phyloP scores from a whole-genome alignment of 2,888 invertebrate species.

The Eupithecia dodoneata region DNA sequence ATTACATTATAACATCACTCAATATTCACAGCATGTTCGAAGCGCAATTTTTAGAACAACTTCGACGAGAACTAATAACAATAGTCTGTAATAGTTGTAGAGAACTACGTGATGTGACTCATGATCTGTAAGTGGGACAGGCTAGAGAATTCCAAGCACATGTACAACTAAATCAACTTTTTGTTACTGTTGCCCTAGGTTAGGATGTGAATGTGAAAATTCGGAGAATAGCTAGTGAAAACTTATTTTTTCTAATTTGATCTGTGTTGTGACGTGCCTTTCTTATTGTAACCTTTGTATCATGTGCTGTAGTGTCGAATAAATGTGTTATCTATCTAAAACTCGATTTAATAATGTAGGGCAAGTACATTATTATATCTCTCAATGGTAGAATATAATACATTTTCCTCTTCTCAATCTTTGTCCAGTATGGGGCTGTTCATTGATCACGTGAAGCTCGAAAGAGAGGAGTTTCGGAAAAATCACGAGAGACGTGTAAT shows the following conservation, averaged over 20 bases:
- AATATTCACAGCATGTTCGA: slow-evolving; percentile 17
- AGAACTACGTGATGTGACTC: slow-evolving; percentile 21
- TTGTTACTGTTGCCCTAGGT: slow-evolving; percentile 20
- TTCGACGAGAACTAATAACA: slow-evolving; percentile 19
- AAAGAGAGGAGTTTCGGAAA: too few relatives aligned
- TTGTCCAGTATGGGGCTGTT: neutral
- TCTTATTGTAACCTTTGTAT: too few relatives aligned
- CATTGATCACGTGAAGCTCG: too few relatives aligned
- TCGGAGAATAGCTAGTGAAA: neutral
- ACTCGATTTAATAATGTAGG: neutral
- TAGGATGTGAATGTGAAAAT: slow-evolving; percentile 3
- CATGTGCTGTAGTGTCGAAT: too few relatives aligned
- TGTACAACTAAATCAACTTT: slow-evolving; percentile 1
- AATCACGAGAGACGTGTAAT: too few relatives aligned
- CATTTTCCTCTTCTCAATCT: neutral
- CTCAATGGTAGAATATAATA: too few relatives aligned
- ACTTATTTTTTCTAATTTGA: neutral
- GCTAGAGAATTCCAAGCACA: slow-evolving; percentile 4
- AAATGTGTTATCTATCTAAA: too few relatives aligned
- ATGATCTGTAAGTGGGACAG: neutral
- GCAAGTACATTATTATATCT: neutral
- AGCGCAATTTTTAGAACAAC: slow-evolving; percentile 21
- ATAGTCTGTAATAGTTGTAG: slow-evolving; percentile 10
- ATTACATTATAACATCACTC: neutral
- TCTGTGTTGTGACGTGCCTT: too few relatives aligned